Evolutionary conservation across 1,140 invertebrate genomes (phyloP), one percentile per base, ranked within the genome.

Genomic region (Calycopis cecrops): DNA sequence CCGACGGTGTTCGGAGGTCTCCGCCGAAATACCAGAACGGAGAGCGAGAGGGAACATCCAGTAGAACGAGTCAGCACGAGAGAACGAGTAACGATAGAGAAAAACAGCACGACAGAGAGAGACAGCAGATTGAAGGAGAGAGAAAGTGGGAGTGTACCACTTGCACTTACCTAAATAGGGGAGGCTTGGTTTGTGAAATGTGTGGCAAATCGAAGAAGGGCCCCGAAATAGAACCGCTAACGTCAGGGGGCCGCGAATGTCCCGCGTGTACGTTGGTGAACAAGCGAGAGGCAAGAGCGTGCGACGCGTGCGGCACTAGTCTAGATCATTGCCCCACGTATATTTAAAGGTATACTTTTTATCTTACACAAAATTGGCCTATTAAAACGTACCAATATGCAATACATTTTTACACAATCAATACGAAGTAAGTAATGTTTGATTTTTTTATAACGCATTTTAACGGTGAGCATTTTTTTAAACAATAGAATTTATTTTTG

Each of bases 181-280:
- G 65, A 1, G 62, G 73, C 0, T 76, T 76, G 38, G 88, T 90
- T 28, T 96, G 94, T 75, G 93, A 94, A 58, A 95, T 95, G 90
- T 96, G 94, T 68, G 90, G 91, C 4, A 94, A 94, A 63, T 71
- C 85, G 37, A 89, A 89, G 52, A 72, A 75, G 16, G 91, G 91
- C 0, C 89, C 91, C 4, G 91, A 93, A 67, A 88, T 89, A 11
- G 88, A 90, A 57, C 92, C 93, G 1, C 85, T 94, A 18, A 91
- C 91, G 3, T 93, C 93, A 33, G 94, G 94, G 0, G 94, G 94
- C 0, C 89, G 92, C 34, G 91, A 95, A 71, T 96, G 94, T 71
- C 91, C 91, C 1, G 86, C 91, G 33, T 96, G 94, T 76, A 96
- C 94, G n/a, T 79, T 94, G 10, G 92, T 95, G n/a, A 95, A 96